Evolutionary conservation across 1,140 invertebrate genomes (phyloP).

Genomic region (Archivesica marissinica): DNA sequence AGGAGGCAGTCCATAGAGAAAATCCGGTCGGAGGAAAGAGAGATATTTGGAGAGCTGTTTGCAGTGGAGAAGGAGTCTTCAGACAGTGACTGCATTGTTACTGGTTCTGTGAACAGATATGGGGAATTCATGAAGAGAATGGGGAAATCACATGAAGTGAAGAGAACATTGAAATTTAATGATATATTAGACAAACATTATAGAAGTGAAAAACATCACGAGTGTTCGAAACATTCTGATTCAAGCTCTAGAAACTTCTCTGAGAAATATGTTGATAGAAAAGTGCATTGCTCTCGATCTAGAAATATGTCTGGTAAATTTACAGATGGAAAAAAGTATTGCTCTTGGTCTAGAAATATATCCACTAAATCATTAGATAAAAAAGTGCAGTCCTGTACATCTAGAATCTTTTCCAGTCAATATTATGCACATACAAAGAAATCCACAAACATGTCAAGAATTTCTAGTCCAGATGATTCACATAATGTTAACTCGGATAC

Average conservation of each 20-base stretch:
- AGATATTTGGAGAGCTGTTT: not conserved
- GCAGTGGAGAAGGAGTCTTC: not conserved
- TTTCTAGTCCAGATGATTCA: not conserved
- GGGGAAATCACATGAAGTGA: not conserved
- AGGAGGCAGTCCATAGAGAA: constrained; percentile 10
- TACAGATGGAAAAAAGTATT: not conserved
- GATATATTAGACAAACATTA: not conserved
- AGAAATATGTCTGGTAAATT: no score
- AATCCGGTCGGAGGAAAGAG: not conserved
- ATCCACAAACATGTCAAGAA: not conserved
- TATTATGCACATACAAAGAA: not conserved
- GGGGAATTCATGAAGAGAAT: not conserved
- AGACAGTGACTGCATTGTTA: not conserved
- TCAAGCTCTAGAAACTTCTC: not conserved
- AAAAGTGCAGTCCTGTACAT: not conserved
- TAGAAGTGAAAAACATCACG: not conserved
- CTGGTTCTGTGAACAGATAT: not conserved
- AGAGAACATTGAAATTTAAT: not conserved
- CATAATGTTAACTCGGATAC: not conserved
- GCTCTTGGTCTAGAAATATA: no score
- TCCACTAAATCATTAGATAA: not conserved
- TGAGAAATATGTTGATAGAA: not conserved
- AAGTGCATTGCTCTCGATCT: no score
- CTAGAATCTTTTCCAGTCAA: not conserved
- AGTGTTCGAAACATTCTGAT: not conserved